Percentiles rank a stretch among this genome's conserved stretches.
Conservation (phyloP, 2,113 vertebrate genomes). For the Xiphophorus hellerii region DNA sequence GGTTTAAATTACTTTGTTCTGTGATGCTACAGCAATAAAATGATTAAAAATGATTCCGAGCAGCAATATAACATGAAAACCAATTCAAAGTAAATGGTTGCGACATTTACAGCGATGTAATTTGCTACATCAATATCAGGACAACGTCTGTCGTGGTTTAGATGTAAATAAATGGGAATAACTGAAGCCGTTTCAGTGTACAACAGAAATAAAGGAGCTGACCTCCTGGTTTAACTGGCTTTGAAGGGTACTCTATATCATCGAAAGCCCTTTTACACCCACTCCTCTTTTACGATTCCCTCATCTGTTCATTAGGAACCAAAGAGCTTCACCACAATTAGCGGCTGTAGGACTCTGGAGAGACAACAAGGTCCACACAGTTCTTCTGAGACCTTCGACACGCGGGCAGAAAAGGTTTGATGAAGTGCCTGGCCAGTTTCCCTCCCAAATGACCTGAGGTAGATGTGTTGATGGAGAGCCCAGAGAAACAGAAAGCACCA, state of each 20-base stretch:
- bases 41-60: neutral
- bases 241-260: neutral
- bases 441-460: neutral
- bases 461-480: conserved; percentile 35
- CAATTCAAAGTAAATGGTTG: neutral
- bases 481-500: neutral
- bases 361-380: neutral
- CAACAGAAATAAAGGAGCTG: neutral
- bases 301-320: neutral
- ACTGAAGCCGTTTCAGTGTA: neutral
- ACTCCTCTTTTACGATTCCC: neutral
- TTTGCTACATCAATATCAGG: neutral
- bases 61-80: neutral
- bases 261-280: neutral
- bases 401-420: conserved; percentile 12
- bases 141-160: neutral
- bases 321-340: neutral
- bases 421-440: conserved; percentile 2
- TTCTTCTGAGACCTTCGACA: neutral
- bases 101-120: neutral
- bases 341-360: neutral
- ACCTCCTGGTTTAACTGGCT: neutral
- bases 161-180: neutral
- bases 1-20: neutral
- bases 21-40: neutral